A percentile compares a stretch with the other conserved stretches of the same genome.
Evolutionary conservation across 2,113 vertebrate species (phyloP).

Genomic region (Glaucidium brasilianum): DNA sequence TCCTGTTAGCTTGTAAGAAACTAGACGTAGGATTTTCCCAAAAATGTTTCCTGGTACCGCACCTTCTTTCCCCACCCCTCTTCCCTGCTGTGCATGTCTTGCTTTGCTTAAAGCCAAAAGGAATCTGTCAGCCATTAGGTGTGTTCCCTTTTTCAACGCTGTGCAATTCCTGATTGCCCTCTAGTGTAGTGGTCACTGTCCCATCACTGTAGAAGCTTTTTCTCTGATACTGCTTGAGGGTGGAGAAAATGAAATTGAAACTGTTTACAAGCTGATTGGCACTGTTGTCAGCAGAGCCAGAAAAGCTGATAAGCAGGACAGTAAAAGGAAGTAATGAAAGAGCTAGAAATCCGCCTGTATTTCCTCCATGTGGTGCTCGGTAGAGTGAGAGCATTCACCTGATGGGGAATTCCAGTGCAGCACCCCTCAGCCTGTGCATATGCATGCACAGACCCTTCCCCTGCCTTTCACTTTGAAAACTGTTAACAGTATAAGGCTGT

Average conservation of each 20-base stretch:
- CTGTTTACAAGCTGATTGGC: not conserved
- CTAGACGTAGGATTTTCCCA: slow-evolving; percentile 6
- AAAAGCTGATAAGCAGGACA: not conserved
- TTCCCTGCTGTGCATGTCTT: not conserved
- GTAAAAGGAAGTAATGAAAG: not conserved
- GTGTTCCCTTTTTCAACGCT: not conserved
- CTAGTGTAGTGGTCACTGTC: not conserved
- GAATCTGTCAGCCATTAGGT: not conserved
- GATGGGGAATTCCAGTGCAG: not conserved
- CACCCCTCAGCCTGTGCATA: not conserved
- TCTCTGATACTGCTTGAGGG: not conserved
- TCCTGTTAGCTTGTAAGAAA: not conserved
- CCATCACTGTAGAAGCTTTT: not conserved
- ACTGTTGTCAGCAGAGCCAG: not conserved
- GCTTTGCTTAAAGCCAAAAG: not conserved
- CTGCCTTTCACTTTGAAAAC: not conserved
- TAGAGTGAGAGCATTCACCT: not conserved
- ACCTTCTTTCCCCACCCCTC: not conserved
- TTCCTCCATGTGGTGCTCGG: not conserved
- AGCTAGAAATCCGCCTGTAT: not conserved
- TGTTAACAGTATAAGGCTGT: not conserved
- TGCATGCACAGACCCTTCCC: not conserved
- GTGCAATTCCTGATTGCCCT: not conserved
- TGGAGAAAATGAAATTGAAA: not conserved
- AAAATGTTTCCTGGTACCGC: slow-evolving; percentile 17